Conservation (phyloP, 2,888 invertebrate species). For the Fissipunctia ypsillon region DNA sequence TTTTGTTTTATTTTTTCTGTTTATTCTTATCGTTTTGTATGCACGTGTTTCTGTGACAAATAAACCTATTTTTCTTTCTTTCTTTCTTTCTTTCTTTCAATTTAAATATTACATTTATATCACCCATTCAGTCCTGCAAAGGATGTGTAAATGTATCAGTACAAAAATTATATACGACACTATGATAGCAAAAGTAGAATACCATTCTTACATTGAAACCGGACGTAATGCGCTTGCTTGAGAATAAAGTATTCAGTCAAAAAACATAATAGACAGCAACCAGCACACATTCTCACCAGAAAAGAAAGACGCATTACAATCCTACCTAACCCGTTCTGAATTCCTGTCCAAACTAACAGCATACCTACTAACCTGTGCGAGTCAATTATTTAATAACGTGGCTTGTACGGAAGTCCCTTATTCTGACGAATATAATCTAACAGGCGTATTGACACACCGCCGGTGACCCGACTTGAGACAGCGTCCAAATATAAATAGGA, state of each 20-base stretch:
- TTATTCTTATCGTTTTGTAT: no score
- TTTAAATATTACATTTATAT: background rate
- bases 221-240: background rate
- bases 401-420: constrained; percentile 83
- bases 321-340: constrained; percentile 63
- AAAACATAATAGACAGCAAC: background rate
- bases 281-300: background rate
- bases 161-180: background rate
- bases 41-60: no score
- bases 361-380: constrained; percentile 71
- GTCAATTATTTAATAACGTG: constrained; percentile 83
- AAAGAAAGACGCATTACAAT: constrained; percentile 4
- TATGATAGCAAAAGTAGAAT: background rate
- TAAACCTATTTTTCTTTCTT: no score
- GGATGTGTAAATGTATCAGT: background rate
- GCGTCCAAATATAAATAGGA: constrained; percentile 52
- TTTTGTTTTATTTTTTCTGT: no score
- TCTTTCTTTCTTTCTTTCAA: no score
- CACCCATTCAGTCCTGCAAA: no score
- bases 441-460: constrained; percentile 58
- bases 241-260: background rate
- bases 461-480: constrained; percentile 42
- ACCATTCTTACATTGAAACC: background rate
- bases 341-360: constrained; percentile 66
- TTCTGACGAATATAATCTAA: constrained; percentile 76